Evolutionary conservation across 2,113 vertebrate species (phyloP).

Genomic region (Catharus fuscescens): DNA sequence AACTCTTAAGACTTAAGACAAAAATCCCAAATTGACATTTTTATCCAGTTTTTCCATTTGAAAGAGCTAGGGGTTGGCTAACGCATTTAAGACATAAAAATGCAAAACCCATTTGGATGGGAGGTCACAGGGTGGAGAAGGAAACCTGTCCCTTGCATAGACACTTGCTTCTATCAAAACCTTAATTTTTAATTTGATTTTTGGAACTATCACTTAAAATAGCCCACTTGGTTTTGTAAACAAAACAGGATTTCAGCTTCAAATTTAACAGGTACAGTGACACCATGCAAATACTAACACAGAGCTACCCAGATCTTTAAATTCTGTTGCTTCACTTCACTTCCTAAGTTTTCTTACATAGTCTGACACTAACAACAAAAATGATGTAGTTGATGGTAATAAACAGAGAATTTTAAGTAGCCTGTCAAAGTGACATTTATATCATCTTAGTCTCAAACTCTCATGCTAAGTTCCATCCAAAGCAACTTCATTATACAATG

Average conservation of each 20-base stretch:
- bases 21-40: background rate
- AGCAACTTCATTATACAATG: conserved; percentile 19
- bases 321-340: conserved; percentile 13
- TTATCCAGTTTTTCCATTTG: background rate
- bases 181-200: background rate
- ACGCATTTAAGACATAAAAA: background rate
- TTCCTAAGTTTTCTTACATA: conserved; percentile 19
- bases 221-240: background rate
- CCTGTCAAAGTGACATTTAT: conserved; percentile 43
- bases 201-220: background rate
- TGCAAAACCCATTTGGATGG: background rate
- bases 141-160: background rate
- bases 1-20: background rate
- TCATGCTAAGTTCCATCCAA: conserved; percentile 28
- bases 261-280: background rate
- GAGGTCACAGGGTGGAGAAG: background rate
- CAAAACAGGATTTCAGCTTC: background rate
- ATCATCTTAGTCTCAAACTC: conserved; percentile 3
- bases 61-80: background rate
- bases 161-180: background rate
- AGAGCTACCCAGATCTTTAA: background rate
- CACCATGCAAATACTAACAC: background rate
- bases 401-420: conserved; percentile 55
- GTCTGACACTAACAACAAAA: conserved; percentile 40
- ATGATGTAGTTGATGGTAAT: conserved; percentile 48